These are phyloP conservation scores for Scaptomyza reducta DNA, from an alignment of 2,888 invertebrate species.

Conservation along the genomic window DNA sequence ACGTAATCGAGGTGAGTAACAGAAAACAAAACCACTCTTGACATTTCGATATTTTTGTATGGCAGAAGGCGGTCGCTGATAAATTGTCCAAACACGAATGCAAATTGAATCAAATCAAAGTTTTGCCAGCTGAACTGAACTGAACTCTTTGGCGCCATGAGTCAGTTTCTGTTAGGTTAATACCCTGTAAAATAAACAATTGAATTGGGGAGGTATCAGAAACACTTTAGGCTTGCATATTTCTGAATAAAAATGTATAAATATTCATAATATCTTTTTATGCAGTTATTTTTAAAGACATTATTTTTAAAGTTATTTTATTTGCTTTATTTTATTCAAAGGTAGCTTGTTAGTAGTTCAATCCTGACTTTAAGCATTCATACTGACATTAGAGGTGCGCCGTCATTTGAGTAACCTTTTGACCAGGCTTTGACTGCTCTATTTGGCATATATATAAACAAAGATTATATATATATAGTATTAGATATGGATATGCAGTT, in stretches of 20 bases:
- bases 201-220: not conserved
- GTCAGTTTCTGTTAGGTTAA: slow-evolving; percentile 25
- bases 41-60: slow-evolving; percentile 63
- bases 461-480: slow-evolving; percentile 11
- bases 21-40: slow-evolving; percentile 39
- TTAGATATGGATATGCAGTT: slow-evolving; percentile 40
- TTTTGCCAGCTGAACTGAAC: slow-evolving; percentile 29
- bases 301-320: not conserved
- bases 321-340: not conserved
- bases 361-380: not conserved
- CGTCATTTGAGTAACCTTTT: slow-evolving; percentile 68
- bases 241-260: not conserved
- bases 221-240: not conserved
- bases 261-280: no score
- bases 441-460: slow-evolving; percentile 39
- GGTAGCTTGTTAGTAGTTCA: slow-evolving; percentile 8
- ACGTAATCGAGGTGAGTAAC: slow-evolving; percentile 83
- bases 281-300: no score
- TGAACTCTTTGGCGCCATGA: slow-evolving; percentile 44
- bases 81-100: slow-evolving; percentile 60
- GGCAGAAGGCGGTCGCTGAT: slow-evolving; percentile 41
- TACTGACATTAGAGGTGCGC: slow-evolving; percentile 54
- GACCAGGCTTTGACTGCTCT: slow-evolving; percentile 71
- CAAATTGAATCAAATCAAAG: slow-evolving; percentile 63
- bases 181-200: slow-evolving; percentile 34